Evolutionary conservation across 2,888 invertebrate genomes (phyloP).

Genomic region (Balanococcus diminutus): DNA sequence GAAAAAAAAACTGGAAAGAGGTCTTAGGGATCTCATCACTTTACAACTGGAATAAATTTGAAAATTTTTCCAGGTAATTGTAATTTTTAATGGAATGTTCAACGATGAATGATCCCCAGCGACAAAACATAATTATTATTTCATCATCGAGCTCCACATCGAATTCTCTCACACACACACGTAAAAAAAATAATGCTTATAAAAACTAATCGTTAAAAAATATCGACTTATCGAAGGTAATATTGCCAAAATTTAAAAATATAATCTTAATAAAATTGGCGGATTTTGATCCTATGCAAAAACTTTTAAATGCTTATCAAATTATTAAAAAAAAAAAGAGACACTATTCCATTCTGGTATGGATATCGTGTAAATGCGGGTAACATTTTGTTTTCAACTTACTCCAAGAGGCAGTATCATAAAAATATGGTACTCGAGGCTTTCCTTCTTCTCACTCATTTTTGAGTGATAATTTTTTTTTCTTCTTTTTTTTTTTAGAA

Average conservation of each 20-base stretch:
- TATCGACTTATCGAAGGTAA: background rate
- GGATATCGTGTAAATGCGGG: conserved; percentile 15
- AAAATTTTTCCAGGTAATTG: background rate
- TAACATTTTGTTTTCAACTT: conserved; percentile 1
- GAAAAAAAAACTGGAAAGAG: background rate
- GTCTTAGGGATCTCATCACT: too few relatives aligned
- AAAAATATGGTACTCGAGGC: too few relatives aligned
- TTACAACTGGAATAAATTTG: background rate
- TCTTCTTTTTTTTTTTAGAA: too few relatives aligned
- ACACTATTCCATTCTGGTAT: background rate
- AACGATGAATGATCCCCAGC: background rate
- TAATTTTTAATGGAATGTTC: background rate
- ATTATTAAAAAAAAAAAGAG: background rate
- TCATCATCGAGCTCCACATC: too few relatives aligned
- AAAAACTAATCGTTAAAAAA: background rate
- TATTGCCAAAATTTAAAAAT: background rate
- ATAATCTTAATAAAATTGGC: conserved; percentile 13
- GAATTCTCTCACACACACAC: background rate
- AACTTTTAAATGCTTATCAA: conserved; percentile 9
- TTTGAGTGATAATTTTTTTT: background rate
- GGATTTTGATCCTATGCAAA: conserved; percentile 36
- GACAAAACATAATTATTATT: background rate
- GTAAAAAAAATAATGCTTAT: background rate
- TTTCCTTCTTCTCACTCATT: background rate
- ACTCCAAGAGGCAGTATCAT: background rate